Evolutionary conservation across 2,797 vertebrate genomes (phyloP), one percentile per base, ranked within the genome.

Genomic region (Leptodactylus fallax): DNA sequence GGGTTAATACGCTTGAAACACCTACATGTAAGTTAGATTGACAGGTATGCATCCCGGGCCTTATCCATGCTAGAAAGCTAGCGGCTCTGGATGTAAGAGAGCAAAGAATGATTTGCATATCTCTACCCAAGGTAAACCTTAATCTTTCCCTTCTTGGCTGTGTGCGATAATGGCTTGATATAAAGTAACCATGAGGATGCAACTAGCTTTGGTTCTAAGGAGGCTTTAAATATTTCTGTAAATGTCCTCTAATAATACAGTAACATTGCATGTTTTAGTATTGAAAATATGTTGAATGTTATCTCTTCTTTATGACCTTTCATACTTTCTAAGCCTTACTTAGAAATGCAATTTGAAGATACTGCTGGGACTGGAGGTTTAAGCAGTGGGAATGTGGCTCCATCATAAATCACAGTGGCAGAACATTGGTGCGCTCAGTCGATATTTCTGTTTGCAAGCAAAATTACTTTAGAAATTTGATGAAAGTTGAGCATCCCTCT

Each of bases 371-470:
- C 45, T 27, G 25, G 55, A 88, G 63, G 74, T 36, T 58, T 84
- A 78, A 88, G 56, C 63, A 61, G 74, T 80, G 25, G 71, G 61
- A 69, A 79, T 72, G 36, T 60, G 87, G 25, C 87, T 79, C 60
- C 47, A 23, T 72, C 56, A 88, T 88, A 88, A 84, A 88, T 88
- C 87, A 84, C 53, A 58, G 36, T 84, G 81, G 74, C 76, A 88
- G 76, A 71, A 85, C 69, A 61, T 77, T 85, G 82, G 82, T 88
- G 82, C 47, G 36, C 82, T 84, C 49, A 88, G 87, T 88, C 82
- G 82, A 88, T 88, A 88, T 85, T 88, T 84, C 87, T 88, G 87
- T 88, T 88, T 88, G 81, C 81, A 61, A 88, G 79, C 82, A 88
- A 84, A 88, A 88, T 88, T 72, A 88, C 87, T 85, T 88, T 53